A percentile compares a stretch with the other conserved stretches of the same genome.
Conservation (phyloP, 2,113 vertebrate genomes). For the Thinocorus orbignyianus region DNA sequence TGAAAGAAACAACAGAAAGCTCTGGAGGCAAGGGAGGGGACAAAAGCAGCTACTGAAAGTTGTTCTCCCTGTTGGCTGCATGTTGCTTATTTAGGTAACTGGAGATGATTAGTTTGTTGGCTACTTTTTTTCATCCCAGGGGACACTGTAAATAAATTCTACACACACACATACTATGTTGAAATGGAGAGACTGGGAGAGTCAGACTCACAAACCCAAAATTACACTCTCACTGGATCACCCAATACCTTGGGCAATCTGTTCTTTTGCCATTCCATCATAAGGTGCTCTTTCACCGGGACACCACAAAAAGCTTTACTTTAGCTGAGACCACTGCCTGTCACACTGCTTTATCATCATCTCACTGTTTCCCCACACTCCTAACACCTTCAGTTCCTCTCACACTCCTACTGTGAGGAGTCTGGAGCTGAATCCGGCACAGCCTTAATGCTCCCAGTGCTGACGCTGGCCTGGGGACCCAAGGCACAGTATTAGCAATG, state of each 20-base stretch:
- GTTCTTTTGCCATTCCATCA: neutral
- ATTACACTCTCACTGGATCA: neutral
- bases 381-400: neutral
- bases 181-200: neutral
- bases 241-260: neutral
- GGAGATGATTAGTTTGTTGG: neutral
- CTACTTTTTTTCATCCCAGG: neutral
- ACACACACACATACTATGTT: neutral
- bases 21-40: constrained; percentile 34
- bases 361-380: neutral
- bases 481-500: neutral
- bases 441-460: neutral
- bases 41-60: neutral
- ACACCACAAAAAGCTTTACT: neutral
- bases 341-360: neutral
- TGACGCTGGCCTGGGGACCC: neutral
- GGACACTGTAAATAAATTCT: neutral
- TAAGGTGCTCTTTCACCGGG: neutral
- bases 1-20: constrained; percentile 25
- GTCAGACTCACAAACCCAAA: neutral
- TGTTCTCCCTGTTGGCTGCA: constrained; percentile 5
- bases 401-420: neutral
- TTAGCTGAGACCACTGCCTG: neutral
- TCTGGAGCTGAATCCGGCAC: neutral
- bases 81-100: neutral